These are phyloP conservation scores for Antheraea mylitta DNA, from an alignment of 1,140 invertebrate genomes.

Conservation along the genomic window DNA sequence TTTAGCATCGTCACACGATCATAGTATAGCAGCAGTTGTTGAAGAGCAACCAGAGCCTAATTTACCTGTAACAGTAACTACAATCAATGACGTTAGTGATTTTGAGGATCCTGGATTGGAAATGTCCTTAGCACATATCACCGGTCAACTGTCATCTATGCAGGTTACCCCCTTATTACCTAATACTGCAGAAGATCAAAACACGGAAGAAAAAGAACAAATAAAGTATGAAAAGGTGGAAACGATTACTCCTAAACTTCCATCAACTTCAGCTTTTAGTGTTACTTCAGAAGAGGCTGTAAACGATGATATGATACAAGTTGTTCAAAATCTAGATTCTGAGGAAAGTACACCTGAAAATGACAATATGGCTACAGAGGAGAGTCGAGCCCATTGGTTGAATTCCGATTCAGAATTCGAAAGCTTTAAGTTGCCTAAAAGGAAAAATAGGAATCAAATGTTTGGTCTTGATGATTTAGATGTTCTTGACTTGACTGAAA, in stretches of 20 bases:
- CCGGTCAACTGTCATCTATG: slow-evolving; percentile 69
- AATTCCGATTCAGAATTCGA: slow-evolving; percentile 34
- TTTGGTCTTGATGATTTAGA: slow-evolving; percentile 65
- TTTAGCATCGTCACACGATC: slow-evolving; percentile 20
- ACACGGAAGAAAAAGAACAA: slow-evolving; percentile 31
- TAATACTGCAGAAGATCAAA: slow-evolving; percentile 40
- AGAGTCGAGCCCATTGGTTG: slow-evolving; percentile 42
- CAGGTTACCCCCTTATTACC: slow-evolving; percentile 65
- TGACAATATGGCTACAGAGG: slow-evolving; percentile 35
- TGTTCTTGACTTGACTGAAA: slow-evolving; percentile 62
- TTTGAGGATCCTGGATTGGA: slow-evolving; percentile 72
- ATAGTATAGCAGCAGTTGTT: slow-evolving; percentile 28
- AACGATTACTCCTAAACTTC: slow-evolving; percentile 61
- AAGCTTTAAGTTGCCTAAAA: slow-evolving; percentile 47
- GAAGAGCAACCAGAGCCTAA: slow-evolving; percentile 37
- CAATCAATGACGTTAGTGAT: slow-evolving; percentile 48
- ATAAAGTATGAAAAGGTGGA: slow-evolving; percentile 58
- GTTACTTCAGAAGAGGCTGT: slow-evolving; percentile 41
- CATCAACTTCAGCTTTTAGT: slow-evolving; percentile 45
- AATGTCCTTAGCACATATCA: slow-evolving; percentile 75
- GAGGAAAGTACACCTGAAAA: slow-evolving; percentile 44
- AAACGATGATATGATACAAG: slow-evolving; percentile 63
- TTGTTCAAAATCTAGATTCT: slow-evolving; percentile 60
- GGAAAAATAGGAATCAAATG: slow-evolving; percentile 48
- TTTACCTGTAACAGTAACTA: slow-evolving; percentile 36